Conservation (phyloP, 2,888 invertebrate species). For the Leptopterna dolabrata region DNA sequence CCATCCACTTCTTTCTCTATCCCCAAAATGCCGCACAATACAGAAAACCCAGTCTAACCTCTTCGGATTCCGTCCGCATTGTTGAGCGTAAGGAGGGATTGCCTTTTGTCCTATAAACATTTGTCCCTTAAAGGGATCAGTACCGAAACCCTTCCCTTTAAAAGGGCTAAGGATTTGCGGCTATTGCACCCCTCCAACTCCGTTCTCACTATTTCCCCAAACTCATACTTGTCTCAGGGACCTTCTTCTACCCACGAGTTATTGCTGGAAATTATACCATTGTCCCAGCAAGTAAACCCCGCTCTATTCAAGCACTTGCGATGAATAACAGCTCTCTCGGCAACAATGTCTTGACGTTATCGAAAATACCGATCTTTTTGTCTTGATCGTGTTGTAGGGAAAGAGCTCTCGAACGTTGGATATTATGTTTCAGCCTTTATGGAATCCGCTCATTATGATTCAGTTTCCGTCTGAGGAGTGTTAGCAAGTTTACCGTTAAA, state of each 20-base stretch:
- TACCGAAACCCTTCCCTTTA: constrained; percentile 35
- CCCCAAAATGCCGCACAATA: constrained; percentile 33
- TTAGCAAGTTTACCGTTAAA: neutral
- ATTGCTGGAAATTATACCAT: constrained; percentile 54
- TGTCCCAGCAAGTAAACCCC: constrained; percentile 37
- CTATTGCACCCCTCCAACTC: constrained; percentile 33
- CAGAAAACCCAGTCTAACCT: constrained; percentile 1
- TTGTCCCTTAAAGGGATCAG: constrained; percentile 57
- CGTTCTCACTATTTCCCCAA: constrained; percentile 22
- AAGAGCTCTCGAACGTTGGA: neutral
- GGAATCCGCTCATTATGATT: neutral
- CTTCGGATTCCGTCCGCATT: constrained; percentile 40
- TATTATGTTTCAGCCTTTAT: neutral
- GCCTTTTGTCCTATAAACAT: constrained; percentile 57
- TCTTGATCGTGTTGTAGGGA: neutral
- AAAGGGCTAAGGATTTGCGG: constrained; percentile 44
- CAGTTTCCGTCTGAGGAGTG: neutral
- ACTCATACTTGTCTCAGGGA: constrained; percentile 4
- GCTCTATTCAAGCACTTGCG: neutral
- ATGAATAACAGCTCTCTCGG: constrained; percentile 44
- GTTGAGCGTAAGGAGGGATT: constrained; percentile 48
- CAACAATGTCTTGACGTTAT: constrained; percentile 44
- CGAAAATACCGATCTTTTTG: constrained; percentile 35
- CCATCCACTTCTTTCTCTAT: neutral
- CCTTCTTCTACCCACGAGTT: constrained; percentile 22